Evolutionary conservation across 2,797 vertebrate genomes (phyloP).

Genomic region (Pseudopleuronectes americanus): DNA sequence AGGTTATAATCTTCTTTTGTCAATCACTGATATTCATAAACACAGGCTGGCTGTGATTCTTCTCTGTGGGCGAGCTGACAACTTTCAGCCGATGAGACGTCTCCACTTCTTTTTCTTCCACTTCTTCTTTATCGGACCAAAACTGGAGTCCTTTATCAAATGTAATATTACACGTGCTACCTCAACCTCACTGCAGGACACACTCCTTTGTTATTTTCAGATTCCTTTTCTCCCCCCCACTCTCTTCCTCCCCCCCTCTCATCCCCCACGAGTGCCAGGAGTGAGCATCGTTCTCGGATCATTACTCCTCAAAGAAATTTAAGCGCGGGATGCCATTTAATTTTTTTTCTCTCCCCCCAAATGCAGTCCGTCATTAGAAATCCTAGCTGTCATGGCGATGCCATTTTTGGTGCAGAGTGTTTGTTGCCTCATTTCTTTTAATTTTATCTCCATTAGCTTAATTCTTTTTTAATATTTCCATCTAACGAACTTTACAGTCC

Average conservation of each 20-base stretch:
- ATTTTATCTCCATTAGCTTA: slow-evolving; percentile 99
- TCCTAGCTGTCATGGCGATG: slow-evolving; percentile 98
- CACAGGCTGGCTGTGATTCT: neutral
- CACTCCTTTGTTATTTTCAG: slow-evolving; percentile 95
- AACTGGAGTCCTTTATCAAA: slow-evolving; percentile 19
- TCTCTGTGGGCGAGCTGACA: slow-evolving; percentile 11
- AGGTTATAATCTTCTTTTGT: neutral
- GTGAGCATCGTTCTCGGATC: slow-evolving; percentile 98
- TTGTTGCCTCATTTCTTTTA: slow-evolving; percentile 99
- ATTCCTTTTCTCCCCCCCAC: slow-evolving; percentile 82
- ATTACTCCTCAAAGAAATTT: slow-evolving; percentile 99
- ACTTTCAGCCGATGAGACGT: slow-evolving; percentile 1
- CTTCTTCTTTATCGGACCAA: neutral
- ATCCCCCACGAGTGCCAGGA: slow-evolving; percentile 90
- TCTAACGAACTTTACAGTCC: slow-evolving; percentile 99
- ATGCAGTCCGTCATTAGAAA: slow-evolving; percentile 99
- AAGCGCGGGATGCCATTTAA: slow-evolving; percentile 98
- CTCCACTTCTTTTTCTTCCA: neutral
- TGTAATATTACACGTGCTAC: slow-evolving; percentile 69
- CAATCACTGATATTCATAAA: neutral
- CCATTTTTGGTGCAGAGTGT: slow-evolving; percentile 99
- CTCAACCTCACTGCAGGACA: slow-evolving; percentile 90
- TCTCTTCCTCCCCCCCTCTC: slow-evolving; percentile 35
- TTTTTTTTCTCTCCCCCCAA: slow-evolving; percentile 87
- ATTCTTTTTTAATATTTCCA: slow-evolving; percentile 99